Conservation (phyloP, 2,113 vertebrate species). For the Macrotus californicus region DNA sequence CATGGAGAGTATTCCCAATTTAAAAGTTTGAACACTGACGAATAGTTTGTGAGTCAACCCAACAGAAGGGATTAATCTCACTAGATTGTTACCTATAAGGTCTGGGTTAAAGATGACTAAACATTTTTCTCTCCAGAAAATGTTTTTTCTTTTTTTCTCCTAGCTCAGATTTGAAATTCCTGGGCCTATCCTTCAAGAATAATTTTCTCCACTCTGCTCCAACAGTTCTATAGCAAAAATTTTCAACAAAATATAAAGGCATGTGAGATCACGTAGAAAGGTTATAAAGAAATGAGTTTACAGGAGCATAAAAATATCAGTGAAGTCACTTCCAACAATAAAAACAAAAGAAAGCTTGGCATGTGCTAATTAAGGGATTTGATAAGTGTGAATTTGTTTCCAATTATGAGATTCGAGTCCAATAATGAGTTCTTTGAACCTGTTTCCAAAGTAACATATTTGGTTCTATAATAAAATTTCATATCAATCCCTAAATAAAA, state of each 20-base stretch:
- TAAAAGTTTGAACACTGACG: background rate
- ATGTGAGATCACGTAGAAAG: constrained; percentile 46
- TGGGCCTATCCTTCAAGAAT: constrained; percentile 7
- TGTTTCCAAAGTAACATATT: constrained; percentile 70
- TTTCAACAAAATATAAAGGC: constrained; percentile 22
- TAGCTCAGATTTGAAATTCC: constrained; percentile 19
- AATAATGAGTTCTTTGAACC: constrained; percentile 68
- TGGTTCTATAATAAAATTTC: constrained; percentile 56
- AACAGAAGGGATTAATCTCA: background rate
- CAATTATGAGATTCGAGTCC: constrained; percentile 65
- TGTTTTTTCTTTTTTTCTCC: background rate
- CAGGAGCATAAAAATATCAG: constrained; percentile 34
- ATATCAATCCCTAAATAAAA: constrained; percentile 62
- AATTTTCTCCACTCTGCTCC: background rate
- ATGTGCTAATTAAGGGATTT: constrained; percentile 68
- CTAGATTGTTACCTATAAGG: background rate
- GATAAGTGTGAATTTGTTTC: constrained; percentile 71
- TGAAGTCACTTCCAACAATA: constrained; percentile 53
- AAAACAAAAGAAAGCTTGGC: constrained; percentile 52
- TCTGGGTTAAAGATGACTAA: background rate
- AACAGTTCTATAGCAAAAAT: background rate
- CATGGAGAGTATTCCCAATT: background rate
- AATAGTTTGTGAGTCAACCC: background rate
- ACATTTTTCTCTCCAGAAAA: background rate
- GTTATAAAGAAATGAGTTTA: constrained; percentile 31